Conservation (phyloP, 2,797 vertebrate genomes). For the Acrossocheilus fasciatus region DNA sequence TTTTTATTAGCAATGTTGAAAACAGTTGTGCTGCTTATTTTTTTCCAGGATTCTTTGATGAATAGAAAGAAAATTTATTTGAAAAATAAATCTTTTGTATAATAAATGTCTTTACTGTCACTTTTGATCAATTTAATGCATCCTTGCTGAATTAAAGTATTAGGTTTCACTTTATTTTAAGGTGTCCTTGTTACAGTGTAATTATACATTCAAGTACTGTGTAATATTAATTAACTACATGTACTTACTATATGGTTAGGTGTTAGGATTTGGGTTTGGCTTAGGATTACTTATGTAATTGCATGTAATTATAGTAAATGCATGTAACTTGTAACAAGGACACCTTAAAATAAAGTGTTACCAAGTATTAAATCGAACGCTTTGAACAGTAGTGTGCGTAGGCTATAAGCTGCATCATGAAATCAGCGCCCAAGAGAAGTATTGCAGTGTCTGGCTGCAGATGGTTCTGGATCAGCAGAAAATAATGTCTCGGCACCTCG, state of each 20-base stretch:
- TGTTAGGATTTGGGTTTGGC: no score
- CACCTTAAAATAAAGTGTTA: no score
- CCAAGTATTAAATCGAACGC: neutral
- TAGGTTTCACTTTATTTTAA: no score
- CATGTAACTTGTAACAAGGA: no score
- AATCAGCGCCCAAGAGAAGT: neutral
- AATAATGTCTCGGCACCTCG: neutral
- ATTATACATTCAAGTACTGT: no score
- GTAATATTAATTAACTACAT: no score
- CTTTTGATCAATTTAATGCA: neutral
- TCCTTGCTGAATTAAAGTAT: neutral
- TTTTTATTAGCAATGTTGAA: neutral
- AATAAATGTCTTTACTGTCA: neutral
- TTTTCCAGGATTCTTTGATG: neutral
- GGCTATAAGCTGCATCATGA: neutral
- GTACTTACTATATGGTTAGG: no score
- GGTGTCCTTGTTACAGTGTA: no score
- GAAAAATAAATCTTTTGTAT: neutral
- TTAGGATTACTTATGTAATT: no score
- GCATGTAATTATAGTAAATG: no score
- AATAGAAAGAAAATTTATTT: neutral
- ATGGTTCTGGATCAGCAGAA: slow-evolving; percentile 21
- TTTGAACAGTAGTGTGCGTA: neutral
- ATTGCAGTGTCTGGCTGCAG: neutral
- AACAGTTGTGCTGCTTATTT: neutral